Evolutionary conservation across 2,888 invertebrate genomes (phyloP).

Genomic region (Drosophila colorata): DNA sequence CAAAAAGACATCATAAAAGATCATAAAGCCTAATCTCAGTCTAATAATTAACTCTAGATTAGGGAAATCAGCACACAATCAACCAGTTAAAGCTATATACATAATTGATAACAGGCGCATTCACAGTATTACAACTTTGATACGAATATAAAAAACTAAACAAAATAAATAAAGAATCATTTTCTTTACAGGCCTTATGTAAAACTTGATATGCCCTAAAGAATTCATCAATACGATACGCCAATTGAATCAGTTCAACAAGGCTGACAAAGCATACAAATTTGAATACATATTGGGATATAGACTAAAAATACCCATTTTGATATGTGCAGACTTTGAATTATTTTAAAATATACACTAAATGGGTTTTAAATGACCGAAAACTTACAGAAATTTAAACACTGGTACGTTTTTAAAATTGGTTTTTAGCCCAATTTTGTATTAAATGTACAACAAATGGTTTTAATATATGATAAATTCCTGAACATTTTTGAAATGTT

Average conservation of each 20-base stretch:
- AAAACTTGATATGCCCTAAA: neutral
- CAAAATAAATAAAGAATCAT: neutral
- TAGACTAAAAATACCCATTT: slow-evolving; percentile 1
- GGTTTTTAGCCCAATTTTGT: too few relatives aligned
- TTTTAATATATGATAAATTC: too few relatives aligned
- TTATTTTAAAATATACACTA: too few relatives aligned
- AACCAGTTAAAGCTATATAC: slow-evolving; percentile 12
- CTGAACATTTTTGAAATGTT: too few relatives aligned
- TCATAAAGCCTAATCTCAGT: neutral
- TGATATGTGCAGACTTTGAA: too few relatives aligned
- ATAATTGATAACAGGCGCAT: neutral
- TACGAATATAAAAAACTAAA: neutral
- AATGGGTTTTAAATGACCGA: too few relatives aligned
- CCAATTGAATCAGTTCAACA: slow-evolving; percentile 35
- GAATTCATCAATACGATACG: slow-evolving; percentile 19
- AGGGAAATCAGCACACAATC: slow-evolving; percentile 8
- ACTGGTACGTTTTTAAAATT: too few relatives aligned
- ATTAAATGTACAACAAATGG: too few relatives aligned
- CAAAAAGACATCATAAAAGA: neutral
- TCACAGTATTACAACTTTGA: neutral
- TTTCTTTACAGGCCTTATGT: slow-evolving; percentile 1
- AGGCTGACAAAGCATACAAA: slow-evolving; percentile 2
- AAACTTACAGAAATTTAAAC: too few relatives aligned
- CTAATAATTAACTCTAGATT: neutral
- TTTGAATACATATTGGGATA: accelerated